These are phyloP conservation scores for Hermaeophaga mercurialis DNA, from an alignment of 2,888 invertebrate species.

Conservation along the genomic window DNA sequence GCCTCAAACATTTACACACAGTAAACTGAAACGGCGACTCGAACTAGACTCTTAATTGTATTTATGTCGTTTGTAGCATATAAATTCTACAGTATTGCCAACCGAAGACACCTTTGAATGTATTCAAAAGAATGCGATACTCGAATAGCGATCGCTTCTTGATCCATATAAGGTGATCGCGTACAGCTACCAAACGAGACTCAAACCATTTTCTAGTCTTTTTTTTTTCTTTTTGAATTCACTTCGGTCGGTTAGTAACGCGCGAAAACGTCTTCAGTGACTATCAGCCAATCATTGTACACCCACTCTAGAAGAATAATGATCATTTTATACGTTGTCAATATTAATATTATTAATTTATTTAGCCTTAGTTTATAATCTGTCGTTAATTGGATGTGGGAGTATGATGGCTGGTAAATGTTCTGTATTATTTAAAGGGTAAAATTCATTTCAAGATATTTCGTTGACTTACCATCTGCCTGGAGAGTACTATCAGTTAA, in stretches of 20 bases:
- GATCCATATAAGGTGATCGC: slow-evolving; percentile 29
- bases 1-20: too few species aligned
- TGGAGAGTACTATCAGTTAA: too few species aligned
- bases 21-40: slow-evolving; percentile 2
- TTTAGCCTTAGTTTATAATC: too few species aligned
- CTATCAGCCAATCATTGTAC: slow-evolving; percentile 13
- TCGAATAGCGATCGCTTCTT: slow-evolving; percentile 18
- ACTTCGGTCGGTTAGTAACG: slow-evolving; percentile 18
- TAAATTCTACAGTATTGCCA: slow-evolving; percentile 20
- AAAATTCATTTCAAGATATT: too few species aligned
- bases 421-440: too few species aligned
- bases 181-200: slow-evolving; percentile 25
- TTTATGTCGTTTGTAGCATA: slow-evolving; percentile 21
- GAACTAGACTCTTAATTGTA: slow-evolving; percentile 19
- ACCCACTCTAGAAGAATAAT: slow-evolving; percentile 7
- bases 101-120: slow-evolving; percentile 28
- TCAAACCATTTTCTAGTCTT: slow-evolving; percentile 25
- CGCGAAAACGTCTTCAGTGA: slow-evolving; percentile 9
- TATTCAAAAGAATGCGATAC: slow-evolving; percentile 24
- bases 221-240: slow-evolving; percentile 1
- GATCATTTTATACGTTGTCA: too few species aligned
- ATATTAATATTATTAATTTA: too few species aligned
- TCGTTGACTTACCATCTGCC: too few species aligned
- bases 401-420: too few species aligned
- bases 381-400: too few species aligned